phyloP scores from a whole-genome alignment of 2,113 vertebrate species.

The Nansenia antarctica region DNA sequence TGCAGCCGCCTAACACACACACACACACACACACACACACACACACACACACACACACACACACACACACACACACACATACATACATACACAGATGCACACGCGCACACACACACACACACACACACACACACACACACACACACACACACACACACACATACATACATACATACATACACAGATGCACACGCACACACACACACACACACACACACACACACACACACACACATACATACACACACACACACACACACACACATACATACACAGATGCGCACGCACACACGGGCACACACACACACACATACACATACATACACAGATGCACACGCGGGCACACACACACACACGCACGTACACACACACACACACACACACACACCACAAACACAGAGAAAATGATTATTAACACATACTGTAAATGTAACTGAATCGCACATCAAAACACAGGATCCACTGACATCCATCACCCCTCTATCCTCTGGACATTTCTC shows the following conservation, averaged over 20 bases:
- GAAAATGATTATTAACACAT: too few species aligned
- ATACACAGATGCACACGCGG: not conserved
- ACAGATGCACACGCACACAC: not conserved
- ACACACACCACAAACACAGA: too few species aligned
- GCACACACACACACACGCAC: not conserved
- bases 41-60: not conserved
- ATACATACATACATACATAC: not conserved
- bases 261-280: not conserved
- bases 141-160: not conserved
- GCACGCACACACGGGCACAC: conserved; percentile 22
- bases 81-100: not conserved
- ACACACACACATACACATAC: not conserved
- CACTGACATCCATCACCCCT: too few species aligned
- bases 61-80: not conserved
- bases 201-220: conserved; percentile 15
- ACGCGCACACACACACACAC: conserved; percentile 23
- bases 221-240: not conserved
- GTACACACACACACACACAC: not conserved
- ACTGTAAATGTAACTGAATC: too few species aligned
- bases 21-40: conserved; percentile 15
- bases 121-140: not conserved
- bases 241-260: not conserved
- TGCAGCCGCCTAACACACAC: conserved; percentile 85
- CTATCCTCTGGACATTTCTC: too few species aligned
- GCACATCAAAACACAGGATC: too few species aligned